Conservation (phyloP, 2,888 invertebrate species). For the Isotomurus palustris region DNA sequence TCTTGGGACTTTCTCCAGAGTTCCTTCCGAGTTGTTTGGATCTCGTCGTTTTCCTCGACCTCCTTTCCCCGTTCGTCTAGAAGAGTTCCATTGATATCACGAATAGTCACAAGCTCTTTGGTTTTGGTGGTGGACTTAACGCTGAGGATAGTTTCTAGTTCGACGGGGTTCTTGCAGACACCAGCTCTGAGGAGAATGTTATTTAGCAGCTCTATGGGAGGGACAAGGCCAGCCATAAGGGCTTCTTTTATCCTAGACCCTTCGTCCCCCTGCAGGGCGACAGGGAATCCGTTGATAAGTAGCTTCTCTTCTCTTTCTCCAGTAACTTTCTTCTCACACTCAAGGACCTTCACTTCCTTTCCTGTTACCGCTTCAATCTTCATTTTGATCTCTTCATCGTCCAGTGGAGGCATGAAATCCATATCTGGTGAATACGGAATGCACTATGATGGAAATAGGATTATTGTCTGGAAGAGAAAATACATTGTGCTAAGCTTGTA, state of each 20-base stretch:
- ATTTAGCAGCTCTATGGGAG: conserved; percentile 65
- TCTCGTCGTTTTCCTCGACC: conserved; percentile 66
- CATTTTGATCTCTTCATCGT: conserved; percentile 66
- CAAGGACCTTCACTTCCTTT: conserved; percentile 65
- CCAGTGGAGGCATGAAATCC: conserved; percentile 52
- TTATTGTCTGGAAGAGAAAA: too few species aligned
- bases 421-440: too few species aligned
- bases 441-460: too few species aligned
- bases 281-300: conserved; percentile 65
- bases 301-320: conserved; percentile 66
- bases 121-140: conserved; percentile 66
- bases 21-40: conserved; percentile 53
- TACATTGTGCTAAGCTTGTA: too few species aligned
- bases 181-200: conserved; percentile 64
- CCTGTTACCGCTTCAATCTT: conserved; percentile 69
- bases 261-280: conserved; percentile 63
- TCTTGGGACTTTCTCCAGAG: conserved; percentile 43
- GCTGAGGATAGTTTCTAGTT: conserved; percentile 51
- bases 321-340: conserved; percentile 66
- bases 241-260: conserved; percentile 65
- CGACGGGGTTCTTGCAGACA: conserved; percentile 39
- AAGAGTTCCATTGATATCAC: conserved; percentile 59
- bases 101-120: conserved; percentile 65
- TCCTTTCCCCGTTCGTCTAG: conserved; percentile 65
- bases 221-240: conserved; percentile 58